Evolutionary conservation across 2,888 invertebrate genomes (phyloP), one percentile per base, ranked within the genome.

Genomic region (Heliconius hortense): DNA sequence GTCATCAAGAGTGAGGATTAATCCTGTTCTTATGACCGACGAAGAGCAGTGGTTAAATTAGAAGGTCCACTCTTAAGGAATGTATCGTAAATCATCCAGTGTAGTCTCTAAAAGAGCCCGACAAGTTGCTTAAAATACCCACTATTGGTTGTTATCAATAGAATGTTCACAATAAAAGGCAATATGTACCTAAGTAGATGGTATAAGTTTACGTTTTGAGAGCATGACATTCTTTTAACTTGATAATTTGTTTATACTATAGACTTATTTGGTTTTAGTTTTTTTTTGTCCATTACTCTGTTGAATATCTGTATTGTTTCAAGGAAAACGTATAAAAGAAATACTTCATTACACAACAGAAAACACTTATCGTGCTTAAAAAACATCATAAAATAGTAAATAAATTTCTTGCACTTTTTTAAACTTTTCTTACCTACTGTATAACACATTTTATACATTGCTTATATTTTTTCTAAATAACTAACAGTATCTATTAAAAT

Each of bases 31-130:
- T 89, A 89, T 84, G 82, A 76, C 77, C 82, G 82, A 83, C 83
- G 84, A 83, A 82, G 83, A 86, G 84, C 85, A 84, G 82, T 78
- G 66, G 77, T 74, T 81, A 82, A 80, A 85, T 81, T 81, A 84
- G 74, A 66, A 74, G 71, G 74, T 70, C 63, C 56, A 53, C 83
- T 82, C 85, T 84, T 80, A 84, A 88, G 90, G 92, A 91, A 92
- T 92, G 90, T 86, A 85, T 83, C 88, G 86, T 93, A 92, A 91
- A 92, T 92, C 92, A 90, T 89, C 82, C 81, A 76, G 78, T 83
- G 79, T 82, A 84, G 84, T 82, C 82, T 81, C 80, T 76, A 80
- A 81, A 79, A 79, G 79, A 78, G 77, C 79, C 78, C 78, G 79
- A 77, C 80, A 31, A 53, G 72, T 78, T 76, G 73, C 72, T 73